Conservation (phyloP, 2,113 vertebrate species). For the Pavo muticus region DNA sequence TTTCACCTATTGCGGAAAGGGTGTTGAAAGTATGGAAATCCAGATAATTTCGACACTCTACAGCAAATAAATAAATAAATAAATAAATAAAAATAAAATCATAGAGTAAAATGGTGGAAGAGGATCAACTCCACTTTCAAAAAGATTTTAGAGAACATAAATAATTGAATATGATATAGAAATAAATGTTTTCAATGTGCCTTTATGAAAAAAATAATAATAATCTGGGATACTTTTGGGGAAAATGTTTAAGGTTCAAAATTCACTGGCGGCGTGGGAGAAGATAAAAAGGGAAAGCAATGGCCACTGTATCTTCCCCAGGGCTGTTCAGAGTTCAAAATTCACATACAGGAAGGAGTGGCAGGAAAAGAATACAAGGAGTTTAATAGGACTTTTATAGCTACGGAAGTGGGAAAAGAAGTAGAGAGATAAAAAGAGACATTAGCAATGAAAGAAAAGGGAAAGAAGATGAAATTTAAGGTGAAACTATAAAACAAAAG, state of each 20-base stretch:
- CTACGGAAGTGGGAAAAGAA: neutral
- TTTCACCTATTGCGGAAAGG: neutral
- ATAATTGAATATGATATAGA: neutral
- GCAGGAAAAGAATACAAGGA: constrained; percentile 36
- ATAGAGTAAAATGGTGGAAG: neutral
- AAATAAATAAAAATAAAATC: neutral
- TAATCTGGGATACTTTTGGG: neutral
- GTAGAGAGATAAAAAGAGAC: neutral
- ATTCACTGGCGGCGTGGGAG: neutral
- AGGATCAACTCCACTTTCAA: neutral
- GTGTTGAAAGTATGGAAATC: neutral
- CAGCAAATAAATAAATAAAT: neutral
- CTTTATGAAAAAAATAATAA: neutral
- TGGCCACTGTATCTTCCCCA: constrained; percentile 5
- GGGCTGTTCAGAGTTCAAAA: constrained; percentile 39
- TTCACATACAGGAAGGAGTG: constrained; percentile 26
- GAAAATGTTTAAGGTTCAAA: neutral
- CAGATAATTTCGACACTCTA: neutral
- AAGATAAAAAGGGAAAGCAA: constrained; percentile 8
- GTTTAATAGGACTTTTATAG: constrained; percentile 1
- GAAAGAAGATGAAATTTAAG: neutral
- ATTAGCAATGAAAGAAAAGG: neutral
- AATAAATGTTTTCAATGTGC: neutral
- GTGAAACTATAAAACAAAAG: neutral
- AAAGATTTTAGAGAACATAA: neutral